Evolutionary conservation across 2,888 invertebrate genomes (phyloP), one percentile per base, ranked within the genome.

Genomic region (Malthinus flaveolus): DNA sequence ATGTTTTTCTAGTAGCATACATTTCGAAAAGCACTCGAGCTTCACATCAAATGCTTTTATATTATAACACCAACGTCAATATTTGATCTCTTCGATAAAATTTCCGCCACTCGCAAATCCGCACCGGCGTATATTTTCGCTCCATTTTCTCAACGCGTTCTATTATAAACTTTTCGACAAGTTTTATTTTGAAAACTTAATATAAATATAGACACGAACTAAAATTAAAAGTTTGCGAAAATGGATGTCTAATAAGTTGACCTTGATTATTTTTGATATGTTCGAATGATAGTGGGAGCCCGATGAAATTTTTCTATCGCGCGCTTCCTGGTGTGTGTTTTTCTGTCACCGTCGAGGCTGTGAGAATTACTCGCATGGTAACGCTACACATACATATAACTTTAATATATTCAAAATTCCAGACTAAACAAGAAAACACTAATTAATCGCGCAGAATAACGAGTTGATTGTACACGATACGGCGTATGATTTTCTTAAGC

Each of bases 271-370:
- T 47, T 48, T 54, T 23, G 34, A 8, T 32, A 7, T 54, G 37
- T 54, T 34, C 45, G 9, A 47, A 37, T 35, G 10, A 23, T 31
- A 23, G 8, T n/a, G 32, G 45, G 31, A 45, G 47, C 47, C 54
- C 47, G 46, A 47, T 46, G 46, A 53, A 54, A 42, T 7, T 42
- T 42, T 42, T 23, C 23, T 23, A 23, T 23, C 23, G 23, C 50
- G 23, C 50, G 48, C 23, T 55, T 55, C 55, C 55, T 55, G 49
- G 55, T 49, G 34, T 23, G 23, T 44, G 33, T 49, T 49, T 55
- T 55, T 55, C 49, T 55, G 55, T 55, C 55, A 55, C 44, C 49
- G 48, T 33, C 49, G 49, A 49, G 55, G 49, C 55, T 55, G 55
- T 55, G 55, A 55, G 55, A 55, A 55, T 12, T 49, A 39, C 13